Conservation (phyloP, 37 sponge, comb jelly and placozoan species). For the Eunapius fragilis region DNA sequence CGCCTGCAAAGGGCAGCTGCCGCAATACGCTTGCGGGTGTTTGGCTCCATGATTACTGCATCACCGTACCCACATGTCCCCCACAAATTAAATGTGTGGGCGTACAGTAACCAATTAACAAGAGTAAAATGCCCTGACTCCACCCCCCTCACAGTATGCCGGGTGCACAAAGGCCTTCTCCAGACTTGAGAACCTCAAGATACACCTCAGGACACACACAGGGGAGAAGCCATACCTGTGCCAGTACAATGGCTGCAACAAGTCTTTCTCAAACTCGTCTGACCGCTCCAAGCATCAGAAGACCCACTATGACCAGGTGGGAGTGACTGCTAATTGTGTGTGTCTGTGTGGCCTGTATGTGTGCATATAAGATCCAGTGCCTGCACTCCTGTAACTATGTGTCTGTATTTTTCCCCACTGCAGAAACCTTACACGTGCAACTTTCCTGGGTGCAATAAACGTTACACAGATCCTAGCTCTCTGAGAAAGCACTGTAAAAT, state of each 20-base stretch:
- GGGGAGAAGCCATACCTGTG: slow-evolving; percentile 92
- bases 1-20: too few relatives aligned
- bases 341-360: not conserved
- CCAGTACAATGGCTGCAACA: slow-evolving; percentile 75
- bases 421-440: slow-evolving; percentile 94
- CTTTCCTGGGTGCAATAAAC: slow-evolving; percentile 84
- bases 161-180: slow-evolving; percentile 95
- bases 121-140: not conserved
- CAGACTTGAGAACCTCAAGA: slow-evolving; percentile 93
- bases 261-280: slow-evolving; percentile 95
- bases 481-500: slow-evolving; percentile 88
- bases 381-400: not conserved
- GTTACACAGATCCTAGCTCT: slow-evolving; percentile 96
- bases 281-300: slow-evolving; percentile 93
- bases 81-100: too few relatives aligned
- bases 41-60: too few relatives aligned
- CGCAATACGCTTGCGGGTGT: too few relatives aligned
- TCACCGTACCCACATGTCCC: too few relatives aligned
- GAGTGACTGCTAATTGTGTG: not conserved
- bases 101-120: too few relatives aligned
- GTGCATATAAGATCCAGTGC: not conserved
- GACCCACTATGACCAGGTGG: slow-evolving; percentile 88
- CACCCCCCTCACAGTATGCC: slow-evolving; percentile 50
- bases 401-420: not conserved
- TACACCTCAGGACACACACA: slow-evolving; percentile 92